Conservation (phyloP, 1,140 invertebrate species). For the Brachionus angularis region DNA sequence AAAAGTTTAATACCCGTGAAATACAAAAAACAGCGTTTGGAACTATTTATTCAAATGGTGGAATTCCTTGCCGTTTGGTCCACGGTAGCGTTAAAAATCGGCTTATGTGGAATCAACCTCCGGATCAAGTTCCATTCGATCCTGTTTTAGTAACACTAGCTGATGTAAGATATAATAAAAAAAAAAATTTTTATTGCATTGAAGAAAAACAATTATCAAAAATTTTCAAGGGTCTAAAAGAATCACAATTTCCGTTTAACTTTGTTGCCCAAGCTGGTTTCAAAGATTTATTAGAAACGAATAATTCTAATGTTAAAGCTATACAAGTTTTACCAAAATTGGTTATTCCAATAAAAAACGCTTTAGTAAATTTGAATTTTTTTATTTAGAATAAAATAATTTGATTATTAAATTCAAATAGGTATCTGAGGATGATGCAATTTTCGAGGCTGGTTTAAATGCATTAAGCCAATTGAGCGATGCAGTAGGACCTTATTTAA, state of each 20-base stretch:
- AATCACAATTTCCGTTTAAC: constrained; percentile 56
- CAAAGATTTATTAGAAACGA: constrained; percentile 52
- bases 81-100: constrained; percentile 59
- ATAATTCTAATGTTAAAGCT: constrained; percentile 49
- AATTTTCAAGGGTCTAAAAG: constrained; percentile 52
- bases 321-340: constrained; percentile 53
- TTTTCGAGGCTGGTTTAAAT: constrained; percentile 53
- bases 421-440: constrained; percentile 49
- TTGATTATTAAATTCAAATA: constrained; percentile 45
- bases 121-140: constrained; percentile 55
- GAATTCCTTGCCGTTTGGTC: constrained; percentile 54
- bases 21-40: constrained; percentile 53
- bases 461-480: constrained; percentile 52
- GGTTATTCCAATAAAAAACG: constrained; percentile 50
- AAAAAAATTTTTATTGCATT: not conserved
- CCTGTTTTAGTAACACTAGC: constrained; percentile 54
- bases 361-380: constrained; percentile 49
- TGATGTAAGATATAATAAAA: constrained; percentile 48
- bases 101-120: constrained; percentile 52
- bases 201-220: not conserved
- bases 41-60: constrained; percentile 53
- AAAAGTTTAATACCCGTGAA: constrained; percentile 38
- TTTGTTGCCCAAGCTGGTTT: constrained; percentile 56
- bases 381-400: not conserved
- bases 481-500: constrained; percentile 52